Base-by-base conservation (phyloP, 2,797 vertebrate species). In the Gadopsis bispinosus region DNA sequence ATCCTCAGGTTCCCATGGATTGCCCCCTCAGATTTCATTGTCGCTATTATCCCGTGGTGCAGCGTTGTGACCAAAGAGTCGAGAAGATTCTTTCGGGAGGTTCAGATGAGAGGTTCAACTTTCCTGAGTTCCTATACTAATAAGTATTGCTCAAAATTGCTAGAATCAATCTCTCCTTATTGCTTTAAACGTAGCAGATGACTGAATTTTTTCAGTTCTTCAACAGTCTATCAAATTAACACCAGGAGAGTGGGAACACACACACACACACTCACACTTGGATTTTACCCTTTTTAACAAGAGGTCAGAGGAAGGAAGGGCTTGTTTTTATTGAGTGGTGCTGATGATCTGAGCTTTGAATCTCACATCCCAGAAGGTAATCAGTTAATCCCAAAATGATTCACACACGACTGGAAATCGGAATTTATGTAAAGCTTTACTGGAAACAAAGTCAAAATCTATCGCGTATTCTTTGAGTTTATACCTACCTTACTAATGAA, bases 281-380 rank as follows among this genome's bases (percentile, higher is more conserved):
- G 51, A 53, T 74, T 66, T 70, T 1, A 69, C 19, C 50, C 41
- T 31, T 77, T 73, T 80, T 75, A 62, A 82, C 62, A 58, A 69
- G 63, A 54, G 79, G 69, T 84, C 85, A 77, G 65, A 82, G 80
- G 86, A 79, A 77, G 82, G 68, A 80, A 75, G 20, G 39, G 47
- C 37, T 69, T 62, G 20, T 56, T 79, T 88, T 84, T 80, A 81
- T 60, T 75, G 77, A 70, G 67, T 73, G 39, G 48, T 43, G 74
- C 19, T 81, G 73, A 82, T 47, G 50, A 47, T 61, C 62, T 66
- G 31, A 77, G 73, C 69, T 58, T 68, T 65, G 37, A 72, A 45
- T 79, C 66, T 79, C 65, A 62, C 29, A 75, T 87, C 67, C 75
- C 68, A 64, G 53, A 83, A 74, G 54, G 81, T 69, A 37, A 75